Percentiles rank a stretch among this genome's conserved stretches.
Conservation (phyloP, 2,113 vertebrate genomes). For the Mobula birostris region DNA sequence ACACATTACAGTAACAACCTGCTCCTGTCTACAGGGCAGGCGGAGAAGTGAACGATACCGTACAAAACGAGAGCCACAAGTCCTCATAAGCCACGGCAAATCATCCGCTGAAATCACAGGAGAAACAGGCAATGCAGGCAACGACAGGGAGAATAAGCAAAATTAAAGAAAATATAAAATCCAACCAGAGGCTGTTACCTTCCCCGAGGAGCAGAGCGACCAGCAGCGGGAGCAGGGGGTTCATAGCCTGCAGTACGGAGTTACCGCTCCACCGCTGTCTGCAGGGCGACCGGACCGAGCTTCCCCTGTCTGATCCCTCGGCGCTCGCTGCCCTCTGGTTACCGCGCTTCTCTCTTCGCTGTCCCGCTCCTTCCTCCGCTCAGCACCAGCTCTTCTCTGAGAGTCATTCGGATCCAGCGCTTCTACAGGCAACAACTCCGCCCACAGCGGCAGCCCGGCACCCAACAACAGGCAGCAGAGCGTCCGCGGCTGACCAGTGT, state of each 20-base stretch:
- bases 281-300: background rate
- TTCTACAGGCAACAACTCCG: background rate
- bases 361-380: background rate
- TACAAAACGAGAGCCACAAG: background rate
- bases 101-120: background rate
- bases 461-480: background rate
- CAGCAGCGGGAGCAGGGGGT: background rate
- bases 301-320: background rate
- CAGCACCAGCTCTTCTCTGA: constrained; percentile 5
- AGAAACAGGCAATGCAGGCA: background rate
- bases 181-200: background rate
- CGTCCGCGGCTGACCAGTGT: background rate
- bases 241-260: background rate
- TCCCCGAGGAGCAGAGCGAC: background rate
- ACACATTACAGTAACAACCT: background rate
- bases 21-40: background rate
- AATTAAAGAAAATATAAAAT: background rate
- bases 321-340: background rate
- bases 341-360: background rate
- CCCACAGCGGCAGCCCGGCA: background rate
- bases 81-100: background rate
- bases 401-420: constrained; percentile 17
- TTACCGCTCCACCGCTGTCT: background rate
- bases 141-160: background rate
- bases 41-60: background rate